Conservation (phyloP, 2,797 vertebrate genomes). For the Lates japonicus region DNA sequence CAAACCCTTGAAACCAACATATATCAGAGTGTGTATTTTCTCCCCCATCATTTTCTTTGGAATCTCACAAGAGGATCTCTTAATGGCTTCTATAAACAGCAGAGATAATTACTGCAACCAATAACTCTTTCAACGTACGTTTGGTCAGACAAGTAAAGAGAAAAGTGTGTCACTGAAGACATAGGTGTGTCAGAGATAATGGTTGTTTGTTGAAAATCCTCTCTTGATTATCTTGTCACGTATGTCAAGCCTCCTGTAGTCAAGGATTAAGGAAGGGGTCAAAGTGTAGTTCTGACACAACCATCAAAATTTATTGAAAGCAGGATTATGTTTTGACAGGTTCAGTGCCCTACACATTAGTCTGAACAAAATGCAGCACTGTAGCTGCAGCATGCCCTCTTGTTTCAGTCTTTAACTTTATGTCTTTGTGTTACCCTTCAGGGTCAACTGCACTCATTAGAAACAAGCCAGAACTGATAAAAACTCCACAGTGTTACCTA, state of each 20-base stretch:
- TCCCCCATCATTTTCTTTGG: not conserved
- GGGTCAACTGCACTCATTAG: slow-evolving; percentile 2
- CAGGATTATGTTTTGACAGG: slow-evolving; percentile 8
- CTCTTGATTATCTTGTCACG: not conserved
- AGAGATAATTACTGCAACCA: not conserved
- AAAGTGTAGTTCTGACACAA: not conserved
- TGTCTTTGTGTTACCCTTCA: slow-evolving; percentile 7
- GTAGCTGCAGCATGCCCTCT: not conserved
- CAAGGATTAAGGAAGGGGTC: not conserved
- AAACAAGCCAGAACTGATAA: slow-evolving; percentile 38
- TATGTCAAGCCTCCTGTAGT: not conserved
- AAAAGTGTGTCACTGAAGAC: not conserved
- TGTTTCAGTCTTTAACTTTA: not conserved
- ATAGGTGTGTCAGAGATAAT: not conserved
- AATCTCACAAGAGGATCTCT: not conserved
- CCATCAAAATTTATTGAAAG: not conserved
- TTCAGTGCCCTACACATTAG: not conserved
- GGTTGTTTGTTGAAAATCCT: not conserved
- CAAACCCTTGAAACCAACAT: not conserved
- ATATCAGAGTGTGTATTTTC: not conserved
- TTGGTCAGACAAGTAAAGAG: not conserved
- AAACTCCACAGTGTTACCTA: not conserved
- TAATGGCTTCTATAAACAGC: not conserved
- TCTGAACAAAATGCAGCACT: slow-evolving; percentile 12
- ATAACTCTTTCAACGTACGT: not conserved